Conservation (phyloP, 2,113 vertebrate species). For the Phalacrocorax carbo region DNA sequence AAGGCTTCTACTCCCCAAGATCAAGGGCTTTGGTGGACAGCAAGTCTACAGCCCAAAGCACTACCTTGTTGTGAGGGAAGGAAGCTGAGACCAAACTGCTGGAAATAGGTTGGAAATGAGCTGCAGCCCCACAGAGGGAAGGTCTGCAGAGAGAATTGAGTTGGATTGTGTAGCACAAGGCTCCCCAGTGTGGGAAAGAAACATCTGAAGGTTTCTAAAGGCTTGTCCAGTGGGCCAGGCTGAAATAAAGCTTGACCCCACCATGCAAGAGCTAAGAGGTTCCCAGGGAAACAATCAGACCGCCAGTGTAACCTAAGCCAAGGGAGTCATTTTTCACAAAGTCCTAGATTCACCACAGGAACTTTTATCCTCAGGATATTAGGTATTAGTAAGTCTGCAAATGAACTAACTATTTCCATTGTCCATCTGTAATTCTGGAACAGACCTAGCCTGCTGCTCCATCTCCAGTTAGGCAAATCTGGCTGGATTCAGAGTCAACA, state of each 20-base stretch:
- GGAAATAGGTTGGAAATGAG: not conserved
- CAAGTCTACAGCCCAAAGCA: not conserved
- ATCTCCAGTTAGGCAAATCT: not conserved
- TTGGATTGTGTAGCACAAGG: not conserved
- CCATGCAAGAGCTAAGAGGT: not conserved
- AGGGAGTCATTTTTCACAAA: not conserved
- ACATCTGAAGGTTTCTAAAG: not conserved
- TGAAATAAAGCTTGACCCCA: not conserved
- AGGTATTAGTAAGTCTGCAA: not conserved
- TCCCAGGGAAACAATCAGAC: not conserved
- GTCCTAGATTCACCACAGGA: not conserved
- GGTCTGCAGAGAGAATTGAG: not conserved
- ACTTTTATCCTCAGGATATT: not conserved
- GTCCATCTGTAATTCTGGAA: not conserved
- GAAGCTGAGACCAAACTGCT: not conserved
- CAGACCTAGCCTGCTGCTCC: not conserved
- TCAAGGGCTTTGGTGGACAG: not conserved
- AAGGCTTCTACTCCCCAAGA: not conserved
- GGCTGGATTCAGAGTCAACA: not conserved
- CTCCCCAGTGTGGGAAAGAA: not conserved
- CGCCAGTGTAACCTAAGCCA: not conserved
- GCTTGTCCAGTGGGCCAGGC: not conserved
- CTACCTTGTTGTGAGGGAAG: not conserved
- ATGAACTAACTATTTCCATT: not conserved
- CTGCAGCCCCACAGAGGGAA: not conserved